Base-by-base conservation (phyloP, 2,113 vertebrate species). In the Acanthochromis polyacanthus region DNA sequence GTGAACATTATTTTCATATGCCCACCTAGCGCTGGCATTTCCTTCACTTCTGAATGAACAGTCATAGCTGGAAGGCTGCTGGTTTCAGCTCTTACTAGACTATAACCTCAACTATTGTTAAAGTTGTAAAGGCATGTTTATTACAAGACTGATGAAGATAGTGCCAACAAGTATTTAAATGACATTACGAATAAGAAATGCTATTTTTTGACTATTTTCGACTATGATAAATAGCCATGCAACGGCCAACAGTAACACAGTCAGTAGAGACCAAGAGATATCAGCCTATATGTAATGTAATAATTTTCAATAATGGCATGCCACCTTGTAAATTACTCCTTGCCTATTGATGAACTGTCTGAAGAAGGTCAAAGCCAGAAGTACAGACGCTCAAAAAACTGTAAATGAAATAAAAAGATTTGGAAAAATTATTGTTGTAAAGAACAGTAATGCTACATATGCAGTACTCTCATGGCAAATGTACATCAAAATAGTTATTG, bases 161-260 rank as follows among this genome's bases (percentile, higher is more conserved):
- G 60, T 86, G 66, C 57, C 70, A 87, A 89, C 10, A 53, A 2
- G 53, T 11, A 52, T 4, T 64, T 8, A 51, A 51, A 36, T 36
- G 6, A 36, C 9, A 36, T 9, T 36, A 36, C 10, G 32, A 36
- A 36, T 8, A 36, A 36, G 6, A 36, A 36, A 36, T 36, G 32
- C 32, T 36, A 36, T 36, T 36, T 36, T 36, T 36, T 36, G 32
- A 36, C 32, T 36, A 36, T 36, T 36, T 36, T 36, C 10, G 8
- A 36, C 32, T 36, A 36, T 36, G 32, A 36, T 36, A 7, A 36
- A 36, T 36, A 36, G 1, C 7, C 6, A 30, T 30, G 30, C 30
- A 30, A 40, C 12, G 14, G 14, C 40, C 40, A 43, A 43, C 32
- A 36, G 32, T 36, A 36, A 36, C 32, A 3, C 7, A 43, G 3